Conservation (phyloP, 2,888 invertebrate genomes). For the Sinodicranocentrus sp. region DNA sequence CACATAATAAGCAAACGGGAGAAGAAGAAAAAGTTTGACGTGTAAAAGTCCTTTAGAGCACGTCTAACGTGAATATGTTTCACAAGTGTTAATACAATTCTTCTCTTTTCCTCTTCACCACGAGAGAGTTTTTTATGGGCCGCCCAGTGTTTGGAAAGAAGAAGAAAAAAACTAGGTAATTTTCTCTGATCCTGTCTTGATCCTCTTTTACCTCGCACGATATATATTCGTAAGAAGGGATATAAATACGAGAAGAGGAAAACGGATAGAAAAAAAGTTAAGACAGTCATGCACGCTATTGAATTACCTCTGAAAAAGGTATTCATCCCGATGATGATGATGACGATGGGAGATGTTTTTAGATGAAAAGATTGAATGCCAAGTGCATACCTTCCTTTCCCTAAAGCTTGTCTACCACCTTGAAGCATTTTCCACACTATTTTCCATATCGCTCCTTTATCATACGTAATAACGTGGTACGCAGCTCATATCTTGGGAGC, state of each 20-base stretch:
- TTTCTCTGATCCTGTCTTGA: slow-evolving; percentile 61
- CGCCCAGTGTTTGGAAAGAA: slow-evolving; percentile 59
- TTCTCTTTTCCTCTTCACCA: slow-evolving; percentile 8
- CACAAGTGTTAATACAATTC: slow-evolving; percentile 62
- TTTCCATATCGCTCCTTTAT: slow-evolving; percentile 48
- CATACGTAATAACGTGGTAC: slow-evolving; percentile 3
- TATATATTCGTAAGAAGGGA: not conserved
- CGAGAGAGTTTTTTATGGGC: slow-evolving; percentile 38
- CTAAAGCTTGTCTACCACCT: slow-evolving; percentile 37
- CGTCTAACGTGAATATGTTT: slow-evolving; percentile 9
- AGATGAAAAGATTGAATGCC: slow-evolving; percentile 65
- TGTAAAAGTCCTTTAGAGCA: too few relatives aligned
- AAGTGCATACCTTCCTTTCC: slow-evolving; percentile 57
- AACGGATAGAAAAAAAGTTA: slow-evolving; percentile 10
- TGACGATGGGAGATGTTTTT: slow-evolving; percentile 43
- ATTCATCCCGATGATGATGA: slow-evolving; percentile 38
- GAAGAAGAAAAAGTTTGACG: not conserved
- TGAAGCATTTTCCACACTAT: slow-evolving; percentile 23
- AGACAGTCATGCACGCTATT: slow-evolving; percentile 31
- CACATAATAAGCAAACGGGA: not conserved
- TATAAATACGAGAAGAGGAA: not conserved
- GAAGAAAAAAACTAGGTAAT: slow-evolving; percentile 57
- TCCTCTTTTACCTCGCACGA: slow-evolving; percentile 32
- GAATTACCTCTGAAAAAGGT: slow-evolving; percentile 59
- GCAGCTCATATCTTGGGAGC: slow-evolving; percentile 26